Conservation (phyloP, 2,113 vertebrate genomes). For the Eptesicus fuscus region DNA sequence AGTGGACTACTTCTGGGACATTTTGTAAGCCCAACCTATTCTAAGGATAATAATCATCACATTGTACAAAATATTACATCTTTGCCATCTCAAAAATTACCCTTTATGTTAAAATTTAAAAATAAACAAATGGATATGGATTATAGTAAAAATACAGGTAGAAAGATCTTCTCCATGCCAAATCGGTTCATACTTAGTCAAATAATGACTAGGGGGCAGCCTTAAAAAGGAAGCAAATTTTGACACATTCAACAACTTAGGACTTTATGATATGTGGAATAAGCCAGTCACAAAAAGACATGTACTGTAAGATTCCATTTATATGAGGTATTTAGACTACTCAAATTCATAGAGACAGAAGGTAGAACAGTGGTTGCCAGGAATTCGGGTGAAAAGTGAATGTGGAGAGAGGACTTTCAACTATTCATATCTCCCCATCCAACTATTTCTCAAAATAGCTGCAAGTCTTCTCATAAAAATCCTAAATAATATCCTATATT, state of each 20-base stretch:
- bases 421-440: conserved; percentile 38
- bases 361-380: too few species aligned
- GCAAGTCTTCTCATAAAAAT: conserved; percentile 44
- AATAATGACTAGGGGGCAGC: background rate
- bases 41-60: background rate
- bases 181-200: conserved; percentile 10
- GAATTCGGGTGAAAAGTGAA: too few species aligned
- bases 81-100: conserved; percentile 21
- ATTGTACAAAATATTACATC: background rate
- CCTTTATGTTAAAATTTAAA: background rate
- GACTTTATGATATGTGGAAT: too few species aligned
- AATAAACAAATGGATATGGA: background rate
- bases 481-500: conserved; percentile 64
- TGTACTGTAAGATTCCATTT: too few species aligned
- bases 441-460: conserved; percentile 50
- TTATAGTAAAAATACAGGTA: background rate
- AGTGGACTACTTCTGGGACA: background rate
- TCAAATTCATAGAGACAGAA: too few species aligned
- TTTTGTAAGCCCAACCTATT: background rate
- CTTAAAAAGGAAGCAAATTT: too few species aligned
- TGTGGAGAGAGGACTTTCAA: background rate
- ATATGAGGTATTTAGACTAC: too few species aligned
- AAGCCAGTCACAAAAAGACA: too few species aligned
- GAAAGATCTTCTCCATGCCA: background rate
- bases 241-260: too few species aligned